Percentiles rank a stretch among this genome's conserved stretches.
These are phyloP conservation scores for Solenopsis fugax DNA, from an alignment of 1,140 invertebrate genomes.

Conservation along the genomic window DNA sequence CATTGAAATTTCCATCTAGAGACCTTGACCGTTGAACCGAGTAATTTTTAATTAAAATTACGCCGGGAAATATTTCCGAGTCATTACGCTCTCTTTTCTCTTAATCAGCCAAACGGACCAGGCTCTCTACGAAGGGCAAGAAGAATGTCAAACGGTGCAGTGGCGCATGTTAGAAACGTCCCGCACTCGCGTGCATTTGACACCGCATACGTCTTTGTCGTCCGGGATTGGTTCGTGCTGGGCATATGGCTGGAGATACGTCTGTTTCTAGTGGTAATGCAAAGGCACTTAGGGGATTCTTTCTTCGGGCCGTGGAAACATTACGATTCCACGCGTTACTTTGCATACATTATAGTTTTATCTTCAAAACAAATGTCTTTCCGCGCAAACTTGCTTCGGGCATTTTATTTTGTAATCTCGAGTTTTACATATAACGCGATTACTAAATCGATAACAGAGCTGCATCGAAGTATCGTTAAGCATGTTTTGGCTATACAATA, in stretches of 20 bases:
- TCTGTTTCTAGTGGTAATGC: constrained; percentile 49
- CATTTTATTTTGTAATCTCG: background rate
- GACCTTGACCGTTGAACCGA: background rate
- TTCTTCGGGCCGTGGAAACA: constrained; percentile 15
- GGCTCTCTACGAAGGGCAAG: background rate
- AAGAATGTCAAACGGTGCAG: constrained; percentile 27
- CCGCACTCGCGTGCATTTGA: constrained; percentile 59
- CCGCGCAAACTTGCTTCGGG: background rate
- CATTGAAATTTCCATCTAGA: background rate
- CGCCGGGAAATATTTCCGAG: background rate
- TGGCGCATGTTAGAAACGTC: constrained; percentile 23
- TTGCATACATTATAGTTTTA: background rate
- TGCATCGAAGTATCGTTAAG: background rate
- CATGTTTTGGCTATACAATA: no score
- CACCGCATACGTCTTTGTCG: constrained; percentile 67
- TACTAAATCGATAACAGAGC: background rate
- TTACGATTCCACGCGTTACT: constrained; percentile 20
- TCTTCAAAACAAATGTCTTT: background rate
- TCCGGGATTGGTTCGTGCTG: constrained; percentile 41
- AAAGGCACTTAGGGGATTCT: constrained; percentile 13
- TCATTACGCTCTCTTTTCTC: background rate
- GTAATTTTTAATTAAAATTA: background rate
- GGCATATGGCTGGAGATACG: constrained; percentile 48
- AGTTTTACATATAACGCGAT: background rate
- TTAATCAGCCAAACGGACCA: background rate